A percentile compares a stretch with the other conserved stretches of the same genome.
Conservation (phyloP, 2,888 invertebrate genomes). For the Spisula subtruncata region DNA sequence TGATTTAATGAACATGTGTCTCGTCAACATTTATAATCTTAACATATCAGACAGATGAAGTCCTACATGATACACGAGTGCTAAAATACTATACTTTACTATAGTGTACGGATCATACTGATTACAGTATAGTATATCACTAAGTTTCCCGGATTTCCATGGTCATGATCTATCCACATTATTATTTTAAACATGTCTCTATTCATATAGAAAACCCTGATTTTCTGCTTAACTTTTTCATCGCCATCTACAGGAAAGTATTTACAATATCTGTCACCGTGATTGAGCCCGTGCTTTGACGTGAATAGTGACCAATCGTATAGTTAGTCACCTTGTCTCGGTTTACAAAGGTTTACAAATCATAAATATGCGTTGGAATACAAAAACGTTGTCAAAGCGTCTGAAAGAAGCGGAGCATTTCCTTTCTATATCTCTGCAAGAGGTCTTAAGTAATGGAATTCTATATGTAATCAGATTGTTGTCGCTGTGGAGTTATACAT, state of each 20-base stretch:
- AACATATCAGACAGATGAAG: background rate
- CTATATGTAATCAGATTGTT: slow-evolving; percentile 44
- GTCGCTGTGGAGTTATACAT: background rate
- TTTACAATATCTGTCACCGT: background rate
- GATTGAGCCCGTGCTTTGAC: background rate
- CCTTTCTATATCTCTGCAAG: background rate
- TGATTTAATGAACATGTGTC: background rate
- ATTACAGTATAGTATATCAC: too few relatives aligned
- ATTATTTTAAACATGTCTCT: too few relatives aligned
- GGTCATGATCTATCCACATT: too few relatives aligned
- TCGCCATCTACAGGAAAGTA: background rate
- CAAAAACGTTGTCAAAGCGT: background rate
- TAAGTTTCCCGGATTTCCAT: too few relatives aligned
- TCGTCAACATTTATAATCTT: background rate
- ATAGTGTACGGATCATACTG: background rate
- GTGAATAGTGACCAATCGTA: slow-evolving; percentile 23
- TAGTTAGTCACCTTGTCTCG: slow-evolving; percentile 20
- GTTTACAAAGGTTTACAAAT: too few relatives aligned
- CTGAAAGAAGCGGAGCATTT: background rate
- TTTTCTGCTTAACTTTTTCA: background rate
- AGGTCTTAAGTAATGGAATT: slow-evolving; percentile 43
- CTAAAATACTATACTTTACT: background rate
- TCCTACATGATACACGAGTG: background rate
- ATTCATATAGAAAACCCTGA: slow-evolving; percentile 9
- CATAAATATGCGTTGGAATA: slow-evolving; percentile 21